Evolutionary conservation across 1,140 invertebrate genomes (phyloP), one percentile per base, ranked within the genome.

Genomic region (Archegozetes longisetosus): DNA sequence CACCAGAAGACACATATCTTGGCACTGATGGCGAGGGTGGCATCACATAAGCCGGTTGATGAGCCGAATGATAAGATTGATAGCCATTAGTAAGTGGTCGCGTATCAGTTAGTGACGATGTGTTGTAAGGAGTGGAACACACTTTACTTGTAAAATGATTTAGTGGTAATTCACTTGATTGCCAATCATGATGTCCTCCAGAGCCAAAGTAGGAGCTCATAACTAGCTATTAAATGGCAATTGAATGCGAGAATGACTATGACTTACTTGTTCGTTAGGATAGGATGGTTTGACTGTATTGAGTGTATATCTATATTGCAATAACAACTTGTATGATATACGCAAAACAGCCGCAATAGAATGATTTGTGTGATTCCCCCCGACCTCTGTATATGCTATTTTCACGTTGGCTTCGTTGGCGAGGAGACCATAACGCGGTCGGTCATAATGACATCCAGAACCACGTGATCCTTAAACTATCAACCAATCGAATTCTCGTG

Each of bases 291-390:
- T n/a, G n/a, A n/a, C n/a, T n/a, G n/a, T n/a, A n/a, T n/a, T n/a
- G 20, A 55, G 53, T 25, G 28, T 12, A 52, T 22, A 13, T 13
- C 12, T 13, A 23, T n/a, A 28, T n/a, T n/a, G 27, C 12, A 26
- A 55, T n/a, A 55, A 29, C 9, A 29, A 55, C 9, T 22, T n/a
- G 25, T n/a, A 28, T 9, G n/a, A 29, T 17, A 20, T 26, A 26
- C 14, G 50, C 20, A 9, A 9, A 9, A 26, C 4, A 20, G 50
- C 24, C 24, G 20, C 24, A 51, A 20, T 22, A 51, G 13, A 29
- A 55, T 55, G 53, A 55, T 55, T 55, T 55, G 53, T 55, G 53
- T 25, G 51, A 52, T 27, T 55, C 22, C 25, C 28, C 27, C 28
- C 25, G 53, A 55, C 53, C 53, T 55, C 9, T 27, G 6, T 47